Evolutionary conservation across 2,888 invertebrate genomes (phyloP).

Genomic region (Conops quadrifasciatus): DNA sequence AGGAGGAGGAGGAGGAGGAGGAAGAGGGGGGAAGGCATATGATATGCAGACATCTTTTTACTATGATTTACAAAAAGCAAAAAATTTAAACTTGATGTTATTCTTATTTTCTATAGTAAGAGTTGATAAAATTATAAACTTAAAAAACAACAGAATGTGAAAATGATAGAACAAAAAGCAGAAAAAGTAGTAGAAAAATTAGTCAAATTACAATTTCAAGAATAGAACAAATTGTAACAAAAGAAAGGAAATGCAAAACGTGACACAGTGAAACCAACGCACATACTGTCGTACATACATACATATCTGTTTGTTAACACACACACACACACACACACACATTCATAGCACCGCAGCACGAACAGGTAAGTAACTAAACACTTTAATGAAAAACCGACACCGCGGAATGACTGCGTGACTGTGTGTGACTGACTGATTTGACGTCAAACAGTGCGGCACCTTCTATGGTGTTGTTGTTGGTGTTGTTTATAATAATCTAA

Average conservation of each 20-base stretch:
- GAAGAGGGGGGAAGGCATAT: no score
- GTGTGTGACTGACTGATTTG: conserved; percentile 8
- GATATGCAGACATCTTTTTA: no score
- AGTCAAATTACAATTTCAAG: not conserved
- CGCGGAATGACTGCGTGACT: not conserved
- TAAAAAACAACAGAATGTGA: no score
- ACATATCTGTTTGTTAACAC: not conserved
- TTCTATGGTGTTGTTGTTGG: not conserved
- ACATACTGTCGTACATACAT: conserved; percentile 35
- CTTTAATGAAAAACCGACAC: conserved; percentile 3
- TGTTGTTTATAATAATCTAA: conserved; percentile 15
- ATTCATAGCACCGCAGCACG: conserved; percentile 15
- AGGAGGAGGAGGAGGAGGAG: no score
- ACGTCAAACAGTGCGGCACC: not conserved
- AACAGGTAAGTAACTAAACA: conserved; percentile 35
- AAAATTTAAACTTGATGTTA: no score
- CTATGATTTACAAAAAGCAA: no score
- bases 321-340: conserved; percentile 12
- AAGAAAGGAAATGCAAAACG: conserved; percentile 45
- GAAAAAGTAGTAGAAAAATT: not conserved
- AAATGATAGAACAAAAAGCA: conserved; percentile 13
- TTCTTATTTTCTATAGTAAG: no score
- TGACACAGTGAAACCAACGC: conserved; percentile 30
- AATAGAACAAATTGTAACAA: conserved; percentile 32
- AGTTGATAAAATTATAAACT: no score